These are phyloP conservation scores for Aphis craccivora DNA, from an alignment of 1,140 invertebrate species.

Conservation along the genomic window DNA sequence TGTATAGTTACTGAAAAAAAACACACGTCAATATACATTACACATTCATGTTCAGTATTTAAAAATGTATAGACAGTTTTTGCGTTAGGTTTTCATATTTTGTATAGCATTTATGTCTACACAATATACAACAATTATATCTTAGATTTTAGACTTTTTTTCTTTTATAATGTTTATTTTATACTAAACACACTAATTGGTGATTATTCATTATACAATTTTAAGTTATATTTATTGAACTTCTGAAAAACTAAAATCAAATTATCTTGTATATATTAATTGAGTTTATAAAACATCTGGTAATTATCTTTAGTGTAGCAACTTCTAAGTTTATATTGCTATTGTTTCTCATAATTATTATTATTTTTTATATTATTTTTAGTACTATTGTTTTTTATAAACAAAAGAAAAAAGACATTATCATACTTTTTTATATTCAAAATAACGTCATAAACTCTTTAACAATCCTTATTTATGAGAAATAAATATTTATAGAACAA, in stretches of 20 bases:
- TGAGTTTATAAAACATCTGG: slow-evolving; percentile 6
- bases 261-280: background rate
- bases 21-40: too few relatives aligned
- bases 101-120: background rate
- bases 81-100: background rate
- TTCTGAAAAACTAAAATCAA: background rate
- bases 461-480: background rate
- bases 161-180: background rate
- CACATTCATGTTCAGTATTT: too few relatives aligned
- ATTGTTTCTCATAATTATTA: slow-evolving; percentile 16
- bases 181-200: background rate
- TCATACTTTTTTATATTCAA: background rate
- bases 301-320: slow-evolving; percentile 12
- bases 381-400: background rate
- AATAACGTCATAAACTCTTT: background rate
- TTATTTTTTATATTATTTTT: background rate
- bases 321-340: background rate
- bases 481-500: background rate
- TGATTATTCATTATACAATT: background rate
- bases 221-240: background rate
- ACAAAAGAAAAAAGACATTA: slow-evolving; percentile 4
- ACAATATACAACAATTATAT: background rate
- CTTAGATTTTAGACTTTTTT: background rate
- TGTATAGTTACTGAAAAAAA: too few relatives aligned
- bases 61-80: background rate